These are phyloP conservation scores for Cardinalis cardinalis DNA, from an alignment of 2,113 vertebrate species.

Conservation along the genomic window DNA sequence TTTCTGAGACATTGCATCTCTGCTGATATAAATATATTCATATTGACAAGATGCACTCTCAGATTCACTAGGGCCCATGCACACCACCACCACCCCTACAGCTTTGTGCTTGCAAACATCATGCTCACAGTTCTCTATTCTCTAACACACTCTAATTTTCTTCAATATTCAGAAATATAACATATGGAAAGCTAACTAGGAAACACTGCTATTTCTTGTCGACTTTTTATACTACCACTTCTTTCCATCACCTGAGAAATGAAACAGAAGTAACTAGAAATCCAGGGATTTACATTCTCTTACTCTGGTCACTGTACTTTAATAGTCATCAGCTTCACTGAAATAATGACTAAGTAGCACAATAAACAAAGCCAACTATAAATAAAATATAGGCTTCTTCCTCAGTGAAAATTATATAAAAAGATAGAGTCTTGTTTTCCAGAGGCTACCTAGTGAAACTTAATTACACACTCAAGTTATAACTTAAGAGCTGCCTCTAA, in stretches of 20 bases:
- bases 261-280: neutral
- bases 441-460: slow-evolving; percentile 6
- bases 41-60: neutral
- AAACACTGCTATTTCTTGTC: neutral
- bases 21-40: neutral
- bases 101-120: neutral
- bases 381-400: neutral
- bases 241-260: neutral
- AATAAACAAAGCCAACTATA: slow-evolving; percentile 8
- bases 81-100: neutral
- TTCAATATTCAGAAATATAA: neutral
- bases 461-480: slow-evolving; percentile 1
- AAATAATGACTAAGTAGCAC: neutral
- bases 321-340: neutral
- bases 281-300: neutral
- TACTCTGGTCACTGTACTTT: neutral
- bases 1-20: neutral
- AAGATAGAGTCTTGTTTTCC: neutral
- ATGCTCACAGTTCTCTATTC: neutral
- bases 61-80: neutral
- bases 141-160: neutral
- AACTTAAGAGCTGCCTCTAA: neutral
- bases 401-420: neutral
- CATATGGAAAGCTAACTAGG: neutral
- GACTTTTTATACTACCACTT: neutral